A percentile compares a stretch with the other conserved stretches of the same genome.
These are phyloP conservation scores for Latheticus oryzae DNA, from an alignment of 2,888 invertebrate species.

Conservation along the genomic window DNA sequence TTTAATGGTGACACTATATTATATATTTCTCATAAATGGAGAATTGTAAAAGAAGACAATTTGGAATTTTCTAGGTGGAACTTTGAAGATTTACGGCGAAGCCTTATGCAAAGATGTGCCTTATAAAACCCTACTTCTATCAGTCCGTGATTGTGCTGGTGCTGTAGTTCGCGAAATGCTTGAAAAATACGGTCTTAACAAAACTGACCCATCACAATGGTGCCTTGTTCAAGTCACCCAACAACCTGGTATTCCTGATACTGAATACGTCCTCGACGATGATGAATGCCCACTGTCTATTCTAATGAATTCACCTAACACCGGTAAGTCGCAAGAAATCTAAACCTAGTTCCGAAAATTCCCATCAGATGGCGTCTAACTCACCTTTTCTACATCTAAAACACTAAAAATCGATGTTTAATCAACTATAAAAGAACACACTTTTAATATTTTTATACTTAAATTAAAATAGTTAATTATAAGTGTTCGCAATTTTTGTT, in stretches of 20 bases:
- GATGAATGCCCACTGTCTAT: slow-evolving; percentile 97
- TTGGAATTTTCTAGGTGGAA: slow-evolving; percentile 73
- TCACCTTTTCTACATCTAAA: background rate
- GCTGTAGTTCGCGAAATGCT: slow-evolving; percentile 96
- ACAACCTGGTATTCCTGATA: slow-evolving; percentile 71
- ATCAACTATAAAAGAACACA: too few species aligned
- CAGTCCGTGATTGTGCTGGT: slow-evolving; percentile 91
- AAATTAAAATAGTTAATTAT: too few species aligned
- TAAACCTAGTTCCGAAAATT: background rate
- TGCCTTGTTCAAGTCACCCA: slow-evolving; percentile 91
- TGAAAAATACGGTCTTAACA: slow-evolving; percentile 94
- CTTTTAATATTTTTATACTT: too few species aligned
- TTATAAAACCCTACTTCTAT: slow-evolving; percentile 95
- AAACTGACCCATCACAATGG: slow-evolving; percentile 90
- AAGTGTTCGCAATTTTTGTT: slow-evolving; percentile 5
- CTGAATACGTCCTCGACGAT: slow-evolving; percentile 94
- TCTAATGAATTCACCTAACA: slow-evolving; percentile 88
- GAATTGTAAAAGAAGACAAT: too few species aligned
- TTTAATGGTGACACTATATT: too few species aligned
- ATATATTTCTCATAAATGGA: too few species aligned
- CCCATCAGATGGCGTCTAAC: slow-evolving; percentile 30
- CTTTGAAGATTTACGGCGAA: slow-evolving; percentile 95
- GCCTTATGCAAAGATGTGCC: slow-evolving; percentile 96
- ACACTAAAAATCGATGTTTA: slow-evolving; percentile 1
- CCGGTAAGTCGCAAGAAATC: slow-evolving; percentile 77